Conservation (phyloP, 2,888 invertebrate genomes). For the Iselma pallidipennis region DNA sequence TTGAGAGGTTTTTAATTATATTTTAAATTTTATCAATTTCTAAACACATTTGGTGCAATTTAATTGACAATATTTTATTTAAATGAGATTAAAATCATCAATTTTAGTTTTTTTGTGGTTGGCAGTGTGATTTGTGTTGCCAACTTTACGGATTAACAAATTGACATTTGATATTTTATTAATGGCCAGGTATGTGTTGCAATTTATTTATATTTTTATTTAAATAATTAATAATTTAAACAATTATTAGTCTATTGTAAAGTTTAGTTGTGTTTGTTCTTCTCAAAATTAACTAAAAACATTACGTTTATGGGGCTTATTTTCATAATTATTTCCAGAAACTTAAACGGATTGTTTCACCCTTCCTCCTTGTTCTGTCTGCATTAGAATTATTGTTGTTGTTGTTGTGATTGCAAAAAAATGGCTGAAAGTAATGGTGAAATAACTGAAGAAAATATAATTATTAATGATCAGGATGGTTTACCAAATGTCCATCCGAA, state of each 20-base stretch:
- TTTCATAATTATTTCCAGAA: background rate
- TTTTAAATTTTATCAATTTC: background rate
- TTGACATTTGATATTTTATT: constrained; percentile 5
- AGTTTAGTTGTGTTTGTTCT: background rate
- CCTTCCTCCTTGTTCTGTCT: background rate
- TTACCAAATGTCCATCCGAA: constrained; percentile 84
- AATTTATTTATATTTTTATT: background rate
- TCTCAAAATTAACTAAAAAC: too few relatives aligned
- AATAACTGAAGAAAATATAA: constrained; percentile 69
- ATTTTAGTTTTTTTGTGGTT: background rate
- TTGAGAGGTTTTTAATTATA: background rate
- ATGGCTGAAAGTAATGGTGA: constrained; percentile 49
- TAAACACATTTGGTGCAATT: background rate
- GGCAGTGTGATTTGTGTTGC: background rate
- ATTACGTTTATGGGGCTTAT: too few relatives aligned
- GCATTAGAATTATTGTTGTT: background rate
- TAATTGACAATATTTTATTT: background rate
- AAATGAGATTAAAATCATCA: background rate
- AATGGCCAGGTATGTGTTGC: constrained; percentile 1
- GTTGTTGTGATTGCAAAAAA: too few relatives aligned
- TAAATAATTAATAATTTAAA: background rate
- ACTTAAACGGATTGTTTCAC: background rate
- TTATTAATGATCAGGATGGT: constrained; percentile 84
- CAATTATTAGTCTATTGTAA: background rate
- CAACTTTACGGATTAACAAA: background rate